These are phyloP conservation scores for Apamea anceps DNA, from an alignment of 2,888 invertebrate species.

Conservation along the genomic window DNA sequence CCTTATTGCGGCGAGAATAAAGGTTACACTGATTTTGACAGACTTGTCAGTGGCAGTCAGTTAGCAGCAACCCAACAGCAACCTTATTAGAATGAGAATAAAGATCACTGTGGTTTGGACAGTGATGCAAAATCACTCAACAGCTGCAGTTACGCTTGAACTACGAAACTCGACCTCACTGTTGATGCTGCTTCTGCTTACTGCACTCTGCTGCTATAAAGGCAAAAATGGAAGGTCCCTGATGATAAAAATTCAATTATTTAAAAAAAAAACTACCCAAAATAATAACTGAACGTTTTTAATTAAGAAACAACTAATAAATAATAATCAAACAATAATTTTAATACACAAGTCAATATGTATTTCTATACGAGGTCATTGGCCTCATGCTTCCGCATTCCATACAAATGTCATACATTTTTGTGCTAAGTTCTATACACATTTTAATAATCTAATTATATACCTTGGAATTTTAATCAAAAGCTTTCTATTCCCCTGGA, in stretches of 20 bases:
- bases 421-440: constrained; percentile 39
- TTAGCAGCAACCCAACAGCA: too few species aligned
- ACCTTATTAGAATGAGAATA: too few species aligned
- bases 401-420: constrained; percentile 46
- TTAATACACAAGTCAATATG: constrained; percentile 36
- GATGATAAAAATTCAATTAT: background rate
- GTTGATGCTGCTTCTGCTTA: background rate
- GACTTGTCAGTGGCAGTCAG: too few species aligned
- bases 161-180: background rate
- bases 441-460: background rate
- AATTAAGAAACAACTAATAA: constrained; percentile 60
- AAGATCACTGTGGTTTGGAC: too few species aligned
- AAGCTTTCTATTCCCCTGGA: background rate
- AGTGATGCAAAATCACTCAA: background rate
- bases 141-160: background rate
- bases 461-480: constrained; percentile 8
- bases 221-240: background rate
- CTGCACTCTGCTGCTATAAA: background rate
- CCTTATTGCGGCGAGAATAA: too few species aligned
- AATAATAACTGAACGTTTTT: constrained; percentile 60
- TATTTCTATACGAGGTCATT: background rate
- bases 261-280: constrained; percentile 35
- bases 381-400: background rate
- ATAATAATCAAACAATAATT: constrained; percentile 56
- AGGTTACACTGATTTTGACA: too few species aligned